Evolutionary conservation across 92 coral and sea anemone species (phyloP).

Genomic region (Micromussa lordhowensis): DNA sequence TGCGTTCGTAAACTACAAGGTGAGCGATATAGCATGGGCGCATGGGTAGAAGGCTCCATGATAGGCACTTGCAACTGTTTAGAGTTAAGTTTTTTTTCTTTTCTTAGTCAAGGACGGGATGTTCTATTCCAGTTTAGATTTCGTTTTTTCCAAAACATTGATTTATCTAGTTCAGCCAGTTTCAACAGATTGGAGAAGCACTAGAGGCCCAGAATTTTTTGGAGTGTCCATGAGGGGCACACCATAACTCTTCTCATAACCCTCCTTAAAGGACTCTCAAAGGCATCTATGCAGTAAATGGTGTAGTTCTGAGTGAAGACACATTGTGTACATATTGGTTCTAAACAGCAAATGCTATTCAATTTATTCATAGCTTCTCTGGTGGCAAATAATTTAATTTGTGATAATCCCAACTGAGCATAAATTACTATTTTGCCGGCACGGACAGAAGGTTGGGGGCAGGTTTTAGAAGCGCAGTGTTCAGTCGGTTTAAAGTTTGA

Average conservation of each 20-base stretch:
- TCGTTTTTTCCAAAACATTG: constrained; percentile 27
- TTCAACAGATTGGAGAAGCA: too few species aligned
- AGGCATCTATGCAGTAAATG: background rate
- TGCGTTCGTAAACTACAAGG: constrained; percentile 44
- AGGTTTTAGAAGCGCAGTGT: too few species aligned
- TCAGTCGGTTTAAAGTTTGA: too few species aligned
- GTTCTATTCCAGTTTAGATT: constrained; percentile 18
- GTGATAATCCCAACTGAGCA: too few species aligned
- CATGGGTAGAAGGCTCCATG: background rate
- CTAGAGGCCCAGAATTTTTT: constrained; percentile 23
- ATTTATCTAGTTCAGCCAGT: constrained; percentile 62
- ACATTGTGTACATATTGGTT: too few species aligned
- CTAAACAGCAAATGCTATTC: too few species aligned
- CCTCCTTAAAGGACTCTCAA: background rate
- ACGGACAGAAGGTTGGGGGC: too few species aligned
- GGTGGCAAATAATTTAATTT: too few species aligned
- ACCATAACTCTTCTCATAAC: too few species aligned
- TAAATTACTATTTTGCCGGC: too few species aligned
- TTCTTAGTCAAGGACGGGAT: background rate
- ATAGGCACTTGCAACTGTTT: constrained; percentile 44
- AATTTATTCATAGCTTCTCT: too few species aligned
- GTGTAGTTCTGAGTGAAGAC: background rate
- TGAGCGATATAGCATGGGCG: background rate
- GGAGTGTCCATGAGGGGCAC: background rate
- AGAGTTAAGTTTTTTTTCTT: constrained; percentile 28